Percentiles rank a stretch among this genome's conserved stretches.
Evolutionary conservation across 2,797 vertebrate species (phyloP).

Genomic region (Cyclura pinguis): DNA sequence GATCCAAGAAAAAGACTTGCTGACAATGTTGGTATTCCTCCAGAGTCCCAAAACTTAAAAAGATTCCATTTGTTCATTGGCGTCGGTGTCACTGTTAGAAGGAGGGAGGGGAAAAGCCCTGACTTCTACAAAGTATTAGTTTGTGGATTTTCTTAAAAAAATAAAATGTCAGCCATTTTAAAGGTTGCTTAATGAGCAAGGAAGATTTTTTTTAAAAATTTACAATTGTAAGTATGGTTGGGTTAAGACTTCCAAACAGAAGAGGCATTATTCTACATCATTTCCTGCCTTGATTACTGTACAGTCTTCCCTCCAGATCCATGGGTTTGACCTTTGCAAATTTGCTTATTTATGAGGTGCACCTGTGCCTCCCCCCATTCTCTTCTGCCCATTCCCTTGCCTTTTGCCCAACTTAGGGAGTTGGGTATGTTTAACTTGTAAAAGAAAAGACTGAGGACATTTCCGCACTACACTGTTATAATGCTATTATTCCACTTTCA

Average conservation of each 20-base stretch:
- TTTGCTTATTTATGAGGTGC: no score
- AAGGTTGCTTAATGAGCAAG: neutral
- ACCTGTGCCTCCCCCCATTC: no score
- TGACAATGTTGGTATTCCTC: conserved; percentile 23
- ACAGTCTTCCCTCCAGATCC: no score
- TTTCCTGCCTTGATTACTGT: no score
- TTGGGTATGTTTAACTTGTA: no score
- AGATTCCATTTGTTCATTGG: neutral
- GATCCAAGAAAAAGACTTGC: conserved; percentile 15
- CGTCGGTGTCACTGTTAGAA: conserved; percentile 5
- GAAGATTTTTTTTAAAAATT: conserved; percentile 16
- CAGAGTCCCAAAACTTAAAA: conserved; percentile 18
- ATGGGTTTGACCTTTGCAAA: no score
- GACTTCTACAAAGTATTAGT: neutral
- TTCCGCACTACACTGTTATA: no score
- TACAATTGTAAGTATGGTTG: neutral
- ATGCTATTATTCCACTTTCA: no score
- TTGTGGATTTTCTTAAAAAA: conserved; percentile 1
- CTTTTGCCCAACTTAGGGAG: no score
- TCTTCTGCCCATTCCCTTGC: no score
- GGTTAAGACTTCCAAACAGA: neutral
- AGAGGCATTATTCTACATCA: neutral
- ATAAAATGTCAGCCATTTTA: neutral
- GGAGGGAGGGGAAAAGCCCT: conserved; percentile 17
- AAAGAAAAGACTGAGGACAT: no score